Evolutionary conservation across 2,797 vertebrate genomes (phyloP).

Genomic region (Enteromius viviparus): DNA sequence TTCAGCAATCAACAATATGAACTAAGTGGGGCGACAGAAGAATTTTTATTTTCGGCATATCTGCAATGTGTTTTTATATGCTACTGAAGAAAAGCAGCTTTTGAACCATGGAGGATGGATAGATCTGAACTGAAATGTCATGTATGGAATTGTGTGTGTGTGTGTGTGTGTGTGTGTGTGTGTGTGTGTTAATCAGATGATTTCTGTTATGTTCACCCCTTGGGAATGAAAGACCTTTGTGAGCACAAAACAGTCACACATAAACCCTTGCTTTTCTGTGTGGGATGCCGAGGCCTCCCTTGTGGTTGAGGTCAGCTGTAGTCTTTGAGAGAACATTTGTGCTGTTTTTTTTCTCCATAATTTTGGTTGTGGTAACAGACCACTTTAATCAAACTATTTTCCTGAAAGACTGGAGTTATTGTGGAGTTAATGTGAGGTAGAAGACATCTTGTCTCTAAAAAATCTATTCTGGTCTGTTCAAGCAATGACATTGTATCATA

Average conservation of each 20-base stretch:
- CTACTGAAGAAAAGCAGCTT: neutral
- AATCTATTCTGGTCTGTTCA: neutral
- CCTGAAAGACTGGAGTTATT: constrained; percentile 9
- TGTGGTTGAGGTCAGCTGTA: constrained; percentile 24
- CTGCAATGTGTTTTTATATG: neutral
- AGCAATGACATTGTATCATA: neutral
- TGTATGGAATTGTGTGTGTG: constrained; percentile 55
- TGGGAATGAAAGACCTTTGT: constrained; percentile 40
- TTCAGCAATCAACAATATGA: constrained; percentile 4
- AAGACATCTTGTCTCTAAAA: constrained; percentile 14
- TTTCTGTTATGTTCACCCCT: constrained; percentile 19
- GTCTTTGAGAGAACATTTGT: constrained; percentile 25
- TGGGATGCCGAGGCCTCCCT: constrained; percentile 35
- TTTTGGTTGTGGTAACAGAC: constrained; percentile 13
- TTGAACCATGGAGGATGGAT: constrained; percentile 7
- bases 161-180: constrained; percentile 50
- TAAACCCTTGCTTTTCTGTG: constrained; percentile 40
- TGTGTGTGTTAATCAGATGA: constrained; percentile 52
- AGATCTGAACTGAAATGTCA: constrained; percentile 48
- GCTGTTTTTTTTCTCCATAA: constrained; percentile 6
- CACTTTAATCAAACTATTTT: constrained; percentile 10
- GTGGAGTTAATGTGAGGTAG: neutral
- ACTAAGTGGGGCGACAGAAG: constrained; percentile 24
- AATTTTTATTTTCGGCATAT: neutral
- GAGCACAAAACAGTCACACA: constrained; percentile 43